Evolutionary conservation across 92 coral and sea anemone genomes (phyloP), one percentile per base, ranked within the genome.

Genomic region (Siderastrea siderea): DNA sequence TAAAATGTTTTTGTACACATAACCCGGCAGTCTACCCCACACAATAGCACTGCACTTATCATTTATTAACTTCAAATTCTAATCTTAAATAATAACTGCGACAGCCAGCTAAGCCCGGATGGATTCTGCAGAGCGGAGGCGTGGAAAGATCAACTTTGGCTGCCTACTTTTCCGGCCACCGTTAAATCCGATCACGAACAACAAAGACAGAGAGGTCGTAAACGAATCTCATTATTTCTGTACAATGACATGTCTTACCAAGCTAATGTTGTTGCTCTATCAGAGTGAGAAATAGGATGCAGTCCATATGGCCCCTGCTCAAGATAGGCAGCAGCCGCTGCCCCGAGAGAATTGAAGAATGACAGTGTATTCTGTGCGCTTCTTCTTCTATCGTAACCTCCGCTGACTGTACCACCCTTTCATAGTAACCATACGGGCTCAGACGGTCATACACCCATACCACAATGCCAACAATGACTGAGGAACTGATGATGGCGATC

Each of bases 371-470:
- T 93, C 61, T 87, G 80, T 50, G 92, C 15, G 90, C 87, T 63
- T 91, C 89, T 11, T 93, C 94, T n/a, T n/a, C n/a, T 19, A 89
- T 93, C 49, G 75, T 83, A 55, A 91, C 96, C 55, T 84, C 85
- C 54, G 77, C 84, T 43, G 98, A 91, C 73, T 93, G 98, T 3
- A 89, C 90, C 14, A 92, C 96, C 45, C 93, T 91, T 14, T 95
- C 96, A 78, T 95, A 91, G 91, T 89, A 90, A 49, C 98, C 98
- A 76, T 91, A 89, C 9, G 98, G 98, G 60, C 98, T 95, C 49
- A 93, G 74, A 3, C 96, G 91, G 79, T 93, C 96, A 51, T 76
- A 93, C 38, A 93, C 83, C 94, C 96, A 93, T 2, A 82, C 86
- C 16, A 87, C 76, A 48, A 84, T 53, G n/a, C 98, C 96, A 19